Conservation (phyloP, 2,888 invertebrate species). For the Hemaris fuciformis region DNA sequence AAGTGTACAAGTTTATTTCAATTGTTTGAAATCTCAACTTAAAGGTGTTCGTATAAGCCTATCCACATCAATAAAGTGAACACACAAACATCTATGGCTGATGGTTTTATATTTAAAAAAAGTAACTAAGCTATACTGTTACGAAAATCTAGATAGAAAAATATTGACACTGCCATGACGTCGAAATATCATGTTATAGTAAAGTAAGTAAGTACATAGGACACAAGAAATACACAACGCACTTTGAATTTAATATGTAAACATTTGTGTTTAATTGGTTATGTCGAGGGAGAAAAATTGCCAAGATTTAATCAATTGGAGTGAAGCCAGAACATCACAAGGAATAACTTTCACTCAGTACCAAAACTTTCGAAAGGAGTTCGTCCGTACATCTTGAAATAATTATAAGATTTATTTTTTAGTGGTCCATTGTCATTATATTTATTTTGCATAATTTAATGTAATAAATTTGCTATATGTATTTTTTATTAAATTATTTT, state of each 20-base stretch:
- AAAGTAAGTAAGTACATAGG: neutral
- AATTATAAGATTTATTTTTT: neutral
- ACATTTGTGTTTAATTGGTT: slow-evolving; percentile 7
- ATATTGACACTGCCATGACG: neutral
- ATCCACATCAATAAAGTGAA: too few relatives aligned
- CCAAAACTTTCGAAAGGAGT: slow-evolving; percentile 1
- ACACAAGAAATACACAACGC: slow-evolving; percentile 8
- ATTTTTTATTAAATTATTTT: too few relatives aligned
- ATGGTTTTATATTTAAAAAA: too few relatives aligned
- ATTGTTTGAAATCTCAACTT: too few relatives aligned
- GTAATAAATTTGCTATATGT: too few relatives aligned
- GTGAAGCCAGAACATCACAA: slow-evolving; percentile 11
- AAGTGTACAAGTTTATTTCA: too few relatives aligned
- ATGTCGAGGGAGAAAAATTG: slow-evolving; percentile 9
- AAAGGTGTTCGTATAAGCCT: too few relatives aligned
- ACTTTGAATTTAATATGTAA: neutral
- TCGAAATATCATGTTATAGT: neutral
- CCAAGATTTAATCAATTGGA: slow-evolving; percentile 13
- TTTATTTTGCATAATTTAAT: too few relatives aligned
- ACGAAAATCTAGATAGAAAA: neutral
- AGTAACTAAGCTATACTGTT: too few relatives aligned
- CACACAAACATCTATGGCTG: too few relatives aligned
- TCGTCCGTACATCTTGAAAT: neutral
- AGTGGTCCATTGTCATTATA: neutral
- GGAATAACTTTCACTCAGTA: slow-evolving; percentile 1